Evolutionary conservation across 1,140 invertebrate species (phyloP).

Genomic region (Ostrea edulis): DNA sequence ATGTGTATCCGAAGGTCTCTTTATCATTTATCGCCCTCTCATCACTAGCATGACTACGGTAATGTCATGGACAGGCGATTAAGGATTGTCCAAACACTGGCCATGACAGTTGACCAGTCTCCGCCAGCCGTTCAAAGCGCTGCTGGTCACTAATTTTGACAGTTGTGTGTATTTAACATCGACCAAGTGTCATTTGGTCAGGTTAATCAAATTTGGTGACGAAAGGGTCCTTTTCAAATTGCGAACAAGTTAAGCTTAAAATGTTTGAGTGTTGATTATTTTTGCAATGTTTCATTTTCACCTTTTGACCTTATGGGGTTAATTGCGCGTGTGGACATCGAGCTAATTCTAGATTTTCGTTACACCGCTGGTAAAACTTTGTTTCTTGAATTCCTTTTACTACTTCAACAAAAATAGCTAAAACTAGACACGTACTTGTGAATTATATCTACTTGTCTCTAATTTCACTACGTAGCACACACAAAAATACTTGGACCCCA

Average conservation of each 20-base stretch:
- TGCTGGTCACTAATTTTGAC: background rate
- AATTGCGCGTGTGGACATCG: background rate
- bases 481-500: background rate
- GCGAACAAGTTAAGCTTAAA: background rate
- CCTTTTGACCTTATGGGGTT: background rate
- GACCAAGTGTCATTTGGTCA: background rate
- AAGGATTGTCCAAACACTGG: conserved; percentile 7
- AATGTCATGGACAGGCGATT: conserved; percentile 5
- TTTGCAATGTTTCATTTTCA: background rate
- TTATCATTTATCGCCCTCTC: conserved; percentile 28
- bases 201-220: conserved; percentile 26
- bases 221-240: background rate
- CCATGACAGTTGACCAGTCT: background rate
- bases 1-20: background rate
- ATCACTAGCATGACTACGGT: conserved; percentile 3
- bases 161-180: conserved; percentile 23
- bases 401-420: background rate
- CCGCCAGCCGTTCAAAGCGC: background rate
- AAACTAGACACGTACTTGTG: background rate
- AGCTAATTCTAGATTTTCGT: background rate
- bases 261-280: background rate
- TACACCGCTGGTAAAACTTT: background rate
- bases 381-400: background rate
- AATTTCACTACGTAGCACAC: background rate
- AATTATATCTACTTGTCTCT: background rate